Evolutionary conservation across 2,888 invertebrate genomes (phyloP).

Genomic region (Stenolophus ochropezus): DNA sequence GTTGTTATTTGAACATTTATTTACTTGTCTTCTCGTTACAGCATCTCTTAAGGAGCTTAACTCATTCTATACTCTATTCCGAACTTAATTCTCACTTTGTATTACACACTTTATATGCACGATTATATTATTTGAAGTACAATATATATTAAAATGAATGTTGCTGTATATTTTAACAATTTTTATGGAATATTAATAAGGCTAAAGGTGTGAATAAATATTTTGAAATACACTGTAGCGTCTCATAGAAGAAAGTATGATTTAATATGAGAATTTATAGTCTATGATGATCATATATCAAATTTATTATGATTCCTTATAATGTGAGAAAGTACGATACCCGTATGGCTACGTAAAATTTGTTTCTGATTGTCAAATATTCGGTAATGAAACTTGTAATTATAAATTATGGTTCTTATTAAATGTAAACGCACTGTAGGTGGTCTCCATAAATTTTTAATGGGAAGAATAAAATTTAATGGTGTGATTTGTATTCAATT

Average conservation of each 20-base stretch:
- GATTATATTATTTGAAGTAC: background rate
- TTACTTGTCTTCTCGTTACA: background rate
- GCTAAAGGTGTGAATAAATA: background rate
- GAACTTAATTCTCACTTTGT: background rate
- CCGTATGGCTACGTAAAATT: background rate
- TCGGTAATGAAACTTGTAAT: background rate
- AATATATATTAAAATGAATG: background rate
- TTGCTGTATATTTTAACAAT: background rate
- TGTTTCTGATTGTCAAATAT: constrained; percentile 10
- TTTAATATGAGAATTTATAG: constrained; percentile 47
- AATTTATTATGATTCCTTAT: constrained; percentile 4
- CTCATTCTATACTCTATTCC: background rate
- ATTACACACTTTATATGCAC: background rate
- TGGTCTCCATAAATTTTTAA: constrained; percentile 9
- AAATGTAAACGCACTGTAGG: background rate
- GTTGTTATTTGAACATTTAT: constrained; percentile 56
- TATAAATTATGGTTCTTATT: constrained; percentile 13
- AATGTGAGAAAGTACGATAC: background rate
- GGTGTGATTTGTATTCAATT: background rate
- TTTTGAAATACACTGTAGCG: background rate
- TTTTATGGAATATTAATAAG: background rate
- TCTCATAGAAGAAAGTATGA: constrained; percentile 14
- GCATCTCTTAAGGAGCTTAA: background rate
- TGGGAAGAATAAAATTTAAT: background rate
- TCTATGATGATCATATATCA: constrained; percentile 35